phyloP scores from a whole-genome alignment of 2,113 vertebrate genomes.

The Aegotheles bennettii region DNA sequence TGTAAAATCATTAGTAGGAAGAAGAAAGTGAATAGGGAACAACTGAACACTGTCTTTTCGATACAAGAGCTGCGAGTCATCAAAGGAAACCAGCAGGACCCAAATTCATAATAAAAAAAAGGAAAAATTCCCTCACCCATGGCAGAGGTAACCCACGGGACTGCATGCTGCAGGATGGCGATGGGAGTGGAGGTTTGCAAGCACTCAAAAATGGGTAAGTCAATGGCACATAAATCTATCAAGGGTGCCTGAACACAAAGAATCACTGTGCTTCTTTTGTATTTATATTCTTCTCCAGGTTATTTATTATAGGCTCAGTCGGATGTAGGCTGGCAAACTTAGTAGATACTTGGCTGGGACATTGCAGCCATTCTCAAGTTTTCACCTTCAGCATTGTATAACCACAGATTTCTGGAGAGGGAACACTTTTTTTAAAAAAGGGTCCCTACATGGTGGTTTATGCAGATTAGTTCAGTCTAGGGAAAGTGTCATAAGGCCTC shows the following conservation, averaged over 20 bases:
- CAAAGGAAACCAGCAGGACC: background rate
- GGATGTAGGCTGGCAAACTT: background rate
- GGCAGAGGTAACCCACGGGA: rapidly evolving
- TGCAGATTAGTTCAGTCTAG: background rate
- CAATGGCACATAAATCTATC: background rate
- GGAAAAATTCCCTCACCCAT: background rate
- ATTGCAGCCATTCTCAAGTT: background rate
- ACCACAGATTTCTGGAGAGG: background rate
- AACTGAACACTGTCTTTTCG: background rate
- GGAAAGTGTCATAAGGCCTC: background rate
- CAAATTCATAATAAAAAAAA: background rate
- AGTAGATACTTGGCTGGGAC: background rate
- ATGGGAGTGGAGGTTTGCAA: background rate
- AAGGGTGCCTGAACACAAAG: background rate
- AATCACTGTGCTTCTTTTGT: background rate
- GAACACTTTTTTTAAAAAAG: background rate
- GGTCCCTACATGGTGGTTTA: background rate
- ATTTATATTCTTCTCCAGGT: background rate
- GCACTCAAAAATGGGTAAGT: background rate
- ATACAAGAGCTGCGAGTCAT: background rate
- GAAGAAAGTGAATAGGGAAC: background rate
- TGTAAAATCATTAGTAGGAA: constrained; percentile 39
- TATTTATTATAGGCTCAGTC: background rate
- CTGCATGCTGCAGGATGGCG: background rate
- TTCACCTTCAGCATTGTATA: background rate